Conservation (phyloP, 2,888 invertebrate genomes). For the Rhodophaea formosa region DNA sequence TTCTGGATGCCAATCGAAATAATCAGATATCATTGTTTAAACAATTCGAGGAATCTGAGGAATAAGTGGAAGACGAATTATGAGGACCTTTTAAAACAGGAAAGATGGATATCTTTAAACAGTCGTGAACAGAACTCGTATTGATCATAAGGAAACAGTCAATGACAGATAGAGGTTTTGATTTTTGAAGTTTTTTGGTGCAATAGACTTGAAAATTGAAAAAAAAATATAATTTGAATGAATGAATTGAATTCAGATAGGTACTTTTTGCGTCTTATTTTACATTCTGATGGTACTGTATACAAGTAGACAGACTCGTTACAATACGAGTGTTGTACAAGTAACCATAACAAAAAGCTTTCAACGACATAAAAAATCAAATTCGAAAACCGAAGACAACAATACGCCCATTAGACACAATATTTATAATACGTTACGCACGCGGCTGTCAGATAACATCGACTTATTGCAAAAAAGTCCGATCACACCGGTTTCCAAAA, state of each 20-base stretch:
- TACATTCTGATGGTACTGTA: no score
- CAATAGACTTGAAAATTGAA: no score
- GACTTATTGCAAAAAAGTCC: slow-evolving; percentile 23
- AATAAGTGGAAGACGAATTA: slow-evolving; percentile 17
- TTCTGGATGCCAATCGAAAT: slow-evolving; percentile 20
- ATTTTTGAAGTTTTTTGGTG: background rate
- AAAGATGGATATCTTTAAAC: background rate
- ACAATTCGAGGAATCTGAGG: slow-evolving; percentile 14
- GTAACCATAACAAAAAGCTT: background rate
- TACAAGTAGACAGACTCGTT: background rate
- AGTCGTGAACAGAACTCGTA: background rate
- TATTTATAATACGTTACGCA: slow-evolving; percentile 25
- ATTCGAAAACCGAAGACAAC: background rate
- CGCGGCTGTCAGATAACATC: slow-evolving; percentile 27
- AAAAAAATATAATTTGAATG: no score
- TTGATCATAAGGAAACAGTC: background rate
- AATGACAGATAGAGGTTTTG: background rate
- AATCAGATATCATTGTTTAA: slow-evolving; percentile 19
- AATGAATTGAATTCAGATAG: no score
- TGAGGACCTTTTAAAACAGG: slow-evolving; percentile 15
- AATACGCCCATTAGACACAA: slow-evolving; percentile 19
- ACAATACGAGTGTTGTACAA: background rate
- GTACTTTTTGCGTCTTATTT: no score
- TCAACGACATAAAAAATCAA: background rate
- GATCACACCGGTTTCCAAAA: slow-evolving; percentile 21